Evolutionary conservation across 2,113 vertebrate species (phyloP), one percentile per base, ranked within the genome.

Genomic region (Pollachius pollachius): DNA sequence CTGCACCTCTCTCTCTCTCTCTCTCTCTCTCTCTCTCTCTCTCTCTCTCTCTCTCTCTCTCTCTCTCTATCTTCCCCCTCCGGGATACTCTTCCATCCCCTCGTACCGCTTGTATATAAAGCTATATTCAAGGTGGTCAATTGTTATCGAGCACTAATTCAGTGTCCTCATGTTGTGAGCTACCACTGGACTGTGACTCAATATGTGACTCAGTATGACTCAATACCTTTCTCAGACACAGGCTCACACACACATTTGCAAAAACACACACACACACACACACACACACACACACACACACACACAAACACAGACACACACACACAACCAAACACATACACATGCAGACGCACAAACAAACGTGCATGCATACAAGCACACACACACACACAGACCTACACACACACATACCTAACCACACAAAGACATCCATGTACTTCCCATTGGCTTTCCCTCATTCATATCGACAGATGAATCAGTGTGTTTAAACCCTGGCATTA

Each of bases 181-280:
- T 62, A 73, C 77, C n/a, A 73, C 77, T 72, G 74, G 65, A 83
- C 74, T 80, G 84, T 82, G 85, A 86, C 80, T 70, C 83, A 85
- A 78, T 75, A 79, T 80, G 84, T 82, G 85, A 86, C 80, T 70
- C 83, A 85, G 79, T 75, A 79, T 84, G 86, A 89, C 67, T 87
- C 86, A 87, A 84, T 72, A 37, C 61, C 62, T 62, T 52, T 75
- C 72, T 15, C 54, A 2, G 54, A 41, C 58, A 69, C 68, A 64
- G 1, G 6, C 57, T 5, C 37, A 23, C 23, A 23, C 23, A 23
- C 23, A 23, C 21, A 23, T 23, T 23, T 23, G 21, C 30, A 30
- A 30, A 30, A 4, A 30, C 30, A 30, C 30, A 34, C 30, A 34
- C 30, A 34, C 30, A 34, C 4, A 34, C 6, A 1, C 30, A 34